Conservation (phyloP, 2,113 vertebrate species). For the Origma solitaria region DNA sequence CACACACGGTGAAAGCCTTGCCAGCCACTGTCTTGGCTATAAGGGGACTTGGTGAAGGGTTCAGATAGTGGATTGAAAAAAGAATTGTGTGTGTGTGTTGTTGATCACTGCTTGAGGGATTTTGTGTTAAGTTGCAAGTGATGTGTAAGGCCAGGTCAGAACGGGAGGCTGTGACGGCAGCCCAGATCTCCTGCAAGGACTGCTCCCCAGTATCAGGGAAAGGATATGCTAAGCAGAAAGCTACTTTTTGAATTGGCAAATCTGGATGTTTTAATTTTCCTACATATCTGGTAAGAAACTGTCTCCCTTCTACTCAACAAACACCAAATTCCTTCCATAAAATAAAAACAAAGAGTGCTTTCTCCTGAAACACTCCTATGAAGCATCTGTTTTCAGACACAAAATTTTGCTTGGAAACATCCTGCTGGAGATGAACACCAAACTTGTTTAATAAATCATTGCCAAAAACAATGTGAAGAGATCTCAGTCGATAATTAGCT, state of each 20-base stretch:
- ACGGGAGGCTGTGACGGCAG: background rate
- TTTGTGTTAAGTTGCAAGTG: background rate
- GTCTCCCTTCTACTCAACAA: background rate
- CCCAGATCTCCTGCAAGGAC: background rate
- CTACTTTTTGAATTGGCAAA: background rate
- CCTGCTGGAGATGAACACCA: background rate
- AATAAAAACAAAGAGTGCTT: background rate
- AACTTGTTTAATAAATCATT: background rate
- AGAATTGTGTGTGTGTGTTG: background rate
- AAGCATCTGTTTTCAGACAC: conserved; percentile 31
- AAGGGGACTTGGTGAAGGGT: background rate
- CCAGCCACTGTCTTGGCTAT: background rate
- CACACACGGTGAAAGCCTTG: background rate
- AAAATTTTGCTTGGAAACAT: conserved; percentile 19
- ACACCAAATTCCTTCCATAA: background rate
- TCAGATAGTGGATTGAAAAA: background rate
- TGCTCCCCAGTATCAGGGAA: background rate
- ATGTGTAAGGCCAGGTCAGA: background rate
- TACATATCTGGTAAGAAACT: background rate
- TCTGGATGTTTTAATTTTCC: background rate
- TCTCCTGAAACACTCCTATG: background rate
- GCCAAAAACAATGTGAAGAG: conserved; percentile 6
- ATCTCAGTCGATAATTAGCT: background rate
- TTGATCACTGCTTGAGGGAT: background rate
- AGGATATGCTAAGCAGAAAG: background rate